Percentiles rank a stretch among this genome's conserved stretches.
Evolutionary conservation across 92 coral and sea anemone genomes (phyloP).

Genomic region (Bergia puertoricense): DNA sequence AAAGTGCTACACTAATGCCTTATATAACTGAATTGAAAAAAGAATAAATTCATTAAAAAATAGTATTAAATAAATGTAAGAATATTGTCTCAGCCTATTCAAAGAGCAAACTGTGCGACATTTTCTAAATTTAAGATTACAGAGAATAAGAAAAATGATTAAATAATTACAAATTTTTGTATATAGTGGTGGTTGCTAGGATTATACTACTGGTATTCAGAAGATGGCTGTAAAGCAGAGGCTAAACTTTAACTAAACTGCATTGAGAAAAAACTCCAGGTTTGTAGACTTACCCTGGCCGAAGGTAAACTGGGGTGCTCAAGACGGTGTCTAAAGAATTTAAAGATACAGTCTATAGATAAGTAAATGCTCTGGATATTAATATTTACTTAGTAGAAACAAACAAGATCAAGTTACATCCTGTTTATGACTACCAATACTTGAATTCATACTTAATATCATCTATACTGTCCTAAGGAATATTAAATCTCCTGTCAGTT

Average conservation of each 20-base stretch:
- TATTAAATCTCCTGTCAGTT: too few species aligned
- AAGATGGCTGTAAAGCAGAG: not conserved
- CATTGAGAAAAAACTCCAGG: not conserved
- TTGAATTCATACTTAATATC: too few species aligned
- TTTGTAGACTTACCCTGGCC: slow-evolving; percentile 81
- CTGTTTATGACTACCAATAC: not conserved
- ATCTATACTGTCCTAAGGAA: too few species aligned
- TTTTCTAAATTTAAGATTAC: too few species aligned
- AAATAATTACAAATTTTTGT: not conserved
- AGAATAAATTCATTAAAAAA: too few species aligned
- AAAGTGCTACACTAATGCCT: too few species aligned
- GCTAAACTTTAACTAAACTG: too few species aligned
- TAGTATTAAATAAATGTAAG: too few species aligned
- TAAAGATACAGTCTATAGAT: not conserved
- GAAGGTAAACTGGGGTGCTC: slow-evolving; percentile 77
- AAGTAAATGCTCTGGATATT: not conserved
- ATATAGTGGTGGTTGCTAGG: not conserved
- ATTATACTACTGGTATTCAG: not conserved
- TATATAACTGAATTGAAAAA: too few species aligned
- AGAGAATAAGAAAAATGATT: not conserved
- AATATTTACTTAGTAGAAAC: not conserved
- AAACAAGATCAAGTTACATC: too few species aligned
- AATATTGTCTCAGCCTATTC: too few species aligned
- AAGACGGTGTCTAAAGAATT: slow-evolving; percentile 79
- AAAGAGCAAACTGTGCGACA: too few species aligned